phyloP scores from a whole-genome alignment of 2,888 invertebrate species.

The Drosophila stalkeri region DNA sequence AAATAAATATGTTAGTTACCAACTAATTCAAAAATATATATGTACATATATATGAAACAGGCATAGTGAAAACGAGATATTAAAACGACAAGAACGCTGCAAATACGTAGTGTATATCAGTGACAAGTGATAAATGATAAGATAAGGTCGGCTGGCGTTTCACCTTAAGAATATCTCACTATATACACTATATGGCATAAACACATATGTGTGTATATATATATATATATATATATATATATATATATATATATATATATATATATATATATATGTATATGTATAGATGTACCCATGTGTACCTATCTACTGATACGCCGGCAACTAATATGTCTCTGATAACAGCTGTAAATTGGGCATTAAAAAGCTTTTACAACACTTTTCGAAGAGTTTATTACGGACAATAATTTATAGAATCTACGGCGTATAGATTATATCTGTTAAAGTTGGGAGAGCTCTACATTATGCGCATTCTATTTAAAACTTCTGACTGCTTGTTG shows the following conservation, averaged over 20 bases:
- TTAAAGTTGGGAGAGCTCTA: neutral
- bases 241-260: too few species aligned
- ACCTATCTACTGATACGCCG: constrained; percentile 12
- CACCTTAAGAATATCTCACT: constrained; percentile 12
- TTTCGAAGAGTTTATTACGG: constrained; percentile 9
- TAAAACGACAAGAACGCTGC: constrained; percentile 16
- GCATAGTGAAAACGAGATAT: neutral
- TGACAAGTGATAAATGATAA: constrained; percentile 45
- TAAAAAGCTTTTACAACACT: constrained; percentile 41
- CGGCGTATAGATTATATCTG: neutral
- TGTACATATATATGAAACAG: neutral
- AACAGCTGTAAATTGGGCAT: constrained; percentile 34
- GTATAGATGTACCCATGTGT: neutral
- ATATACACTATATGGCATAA: too few species aligned
- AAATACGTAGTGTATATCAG: constrained; percentile 41
- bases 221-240: too few species aligned
- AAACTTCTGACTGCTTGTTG: neutral
- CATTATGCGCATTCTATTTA: neutral
- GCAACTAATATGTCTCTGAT: constrained; percentile 28
- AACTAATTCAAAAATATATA: neutral
- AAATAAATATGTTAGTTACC: constrained; percentile 9
- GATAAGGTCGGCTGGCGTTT: constrained; percentile 1
- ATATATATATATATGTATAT: neutral
- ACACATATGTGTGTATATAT: too few species aligned
- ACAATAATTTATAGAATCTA: constrained; percentile 2